Evolutionary conservation across 2,113 vertebrate species (phyloP), one percentile per base, ranked within the genome.

Genomic region (Eclectus roratus): DNA sequence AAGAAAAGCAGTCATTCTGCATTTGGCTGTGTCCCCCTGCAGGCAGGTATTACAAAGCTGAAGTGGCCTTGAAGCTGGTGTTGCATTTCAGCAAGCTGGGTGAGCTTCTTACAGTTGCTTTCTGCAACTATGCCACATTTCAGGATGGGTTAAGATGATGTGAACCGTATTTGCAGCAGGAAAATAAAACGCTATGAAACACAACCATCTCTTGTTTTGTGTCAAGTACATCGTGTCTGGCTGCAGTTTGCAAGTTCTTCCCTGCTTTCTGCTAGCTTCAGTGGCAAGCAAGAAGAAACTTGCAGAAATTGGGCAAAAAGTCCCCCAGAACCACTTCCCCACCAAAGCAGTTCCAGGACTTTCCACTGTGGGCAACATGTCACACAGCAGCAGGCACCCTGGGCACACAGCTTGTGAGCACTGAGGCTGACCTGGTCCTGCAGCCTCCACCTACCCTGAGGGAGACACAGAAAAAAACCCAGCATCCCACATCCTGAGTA

Each of bases 11-110:
- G 80, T 11, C 44, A 41, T 50, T 80, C 44, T 71, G 47, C 47
- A 71, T 76, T 84, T 79, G 74, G 29, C 74, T 88, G 87, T 83
- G 91, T 90, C 74, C 82, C 93, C 85, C 76, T 77, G 89, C 91
- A 94, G 76, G 95, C 85, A 90, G 68, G 33, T 58, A 65, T 41
- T 65, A 64, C 41, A 85, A 65, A 88, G 60, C 44, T 72, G 52
- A 94, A 79, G 49, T 4, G 7, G 39, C 41, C 47, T 53, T 73
- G 11, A 28, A 81, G 69, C 31, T 79, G 33, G 18, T 14, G 17
- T 28, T 95, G 49, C 11, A 25, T 80, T 97, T 73, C 19, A 91
- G 52, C 65, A 64, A 91, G 81, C 33, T 17, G 16, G 5, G 71
- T 65, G 85, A 87, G 17, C 39, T 78, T n/a, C 39, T 56, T 56